Evolutionary conservation across 2,888 invertebrate genomes (phyloP).

Genomic region (Eilema depressum): DNA sequence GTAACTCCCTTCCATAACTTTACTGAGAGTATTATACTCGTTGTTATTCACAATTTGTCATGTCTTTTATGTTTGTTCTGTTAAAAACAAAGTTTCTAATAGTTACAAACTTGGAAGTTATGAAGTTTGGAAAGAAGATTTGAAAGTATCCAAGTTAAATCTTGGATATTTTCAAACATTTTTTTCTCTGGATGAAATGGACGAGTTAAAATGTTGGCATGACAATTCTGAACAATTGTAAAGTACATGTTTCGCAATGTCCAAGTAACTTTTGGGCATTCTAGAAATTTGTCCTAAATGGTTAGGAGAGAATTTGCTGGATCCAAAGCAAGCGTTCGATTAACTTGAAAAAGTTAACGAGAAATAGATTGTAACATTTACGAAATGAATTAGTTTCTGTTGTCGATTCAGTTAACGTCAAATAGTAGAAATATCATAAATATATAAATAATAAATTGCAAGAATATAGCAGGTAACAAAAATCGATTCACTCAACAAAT

Average conservation of each 20-base stretch:
- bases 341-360: constrained; percentile 5
- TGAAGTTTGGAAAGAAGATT: not conserved
- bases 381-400: constrained; percentile 6
- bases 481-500: not conserved
- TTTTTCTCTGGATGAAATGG: not conserved
- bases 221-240: not conserved
- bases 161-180: not conserved
- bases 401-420: constrained; percentile 22
- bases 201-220: not conserved
- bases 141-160: not conserved
- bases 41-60: not conserved
- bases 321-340: constrained; percentile 32
- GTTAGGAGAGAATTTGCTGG: constrained; percentile 14
- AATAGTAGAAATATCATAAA: constrained; percentile 20
- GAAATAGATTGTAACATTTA: not conserved
- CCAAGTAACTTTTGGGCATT: not conserved
- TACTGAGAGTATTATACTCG: not conserved
- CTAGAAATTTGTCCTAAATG: not conserved
- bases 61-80: not conserved
- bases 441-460: not conserved
- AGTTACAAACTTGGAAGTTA: not conserved
- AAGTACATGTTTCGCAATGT: constrained; percentile 1
- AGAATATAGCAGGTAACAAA: not conserved
- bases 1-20: not conserved
- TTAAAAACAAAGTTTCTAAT: not conserved